Evolutionary conservation across 37 sponge, comb jelly and placozoan genomes (phyloP).

Genomic region (Lycopodina hypogea): DNA sequence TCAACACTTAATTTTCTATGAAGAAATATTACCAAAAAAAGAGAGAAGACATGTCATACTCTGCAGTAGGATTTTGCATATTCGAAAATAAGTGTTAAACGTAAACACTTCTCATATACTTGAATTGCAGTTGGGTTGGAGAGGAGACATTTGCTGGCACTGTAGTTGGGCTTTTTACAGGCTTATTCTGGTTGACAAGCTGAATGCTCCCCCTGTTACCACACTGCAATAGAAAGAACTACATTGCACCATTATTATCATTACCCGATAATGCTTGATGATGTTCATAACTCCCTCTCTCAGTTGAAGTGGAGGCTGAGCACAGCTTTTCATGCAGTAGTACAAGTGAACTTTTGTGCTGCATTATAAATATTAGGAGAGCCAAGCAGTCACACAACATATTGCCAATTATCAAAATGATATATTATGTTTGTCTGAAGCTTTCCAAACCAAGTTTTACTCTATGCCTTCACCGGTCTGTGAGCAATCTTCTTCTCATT

Average conservation of each 20-base stretch:
- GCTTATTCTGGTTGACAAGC: too few species aligned
- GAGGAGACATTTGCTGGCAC: slow-evolving; percentile 7
- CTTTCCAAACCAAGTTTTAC: slow-evolving; percentile 31
- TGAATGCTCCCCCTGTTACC: too few species aligned
- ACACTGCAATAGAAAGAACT: too few species aligned
- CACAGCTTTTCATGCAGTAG: slow-evolving; percentile 37
- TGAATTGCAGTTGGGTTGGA: slow-evolving; percentile 7
- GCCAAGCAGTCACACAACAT: neutral
- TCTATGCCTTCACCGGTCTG: neutral
- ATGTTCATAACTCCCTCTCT: neutral
- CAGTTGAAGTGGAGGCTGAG: neutral
- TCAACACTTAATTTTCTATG: slow-evolving; percentile 4
- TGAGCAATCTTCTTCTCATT: slow-evolving; percentile 6
- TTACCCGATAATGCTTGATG: slow-evolving; percentile 33
- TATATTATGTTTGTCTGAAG: slow-evolving; percentile 27
- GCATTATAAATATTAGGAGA: neutral
- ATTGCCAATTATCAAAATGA: neutral
- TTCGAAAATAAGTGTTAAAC: too few species aligned
- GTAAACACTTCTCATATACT: neutral
- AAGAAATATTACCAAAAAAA: neutral
- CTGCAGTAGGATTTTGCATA: slow-evolving; percentile 16
- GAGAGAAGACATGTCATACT: neutral
- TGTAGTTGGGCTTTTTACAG: neutral
- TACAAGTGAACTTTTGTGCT: slow-evolving; percentile 33
- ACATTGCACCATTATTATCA: neutral